Conservation (phyloP, 1,140 invertebrate genomes). For the Bombus pyrosoma region DNA sequence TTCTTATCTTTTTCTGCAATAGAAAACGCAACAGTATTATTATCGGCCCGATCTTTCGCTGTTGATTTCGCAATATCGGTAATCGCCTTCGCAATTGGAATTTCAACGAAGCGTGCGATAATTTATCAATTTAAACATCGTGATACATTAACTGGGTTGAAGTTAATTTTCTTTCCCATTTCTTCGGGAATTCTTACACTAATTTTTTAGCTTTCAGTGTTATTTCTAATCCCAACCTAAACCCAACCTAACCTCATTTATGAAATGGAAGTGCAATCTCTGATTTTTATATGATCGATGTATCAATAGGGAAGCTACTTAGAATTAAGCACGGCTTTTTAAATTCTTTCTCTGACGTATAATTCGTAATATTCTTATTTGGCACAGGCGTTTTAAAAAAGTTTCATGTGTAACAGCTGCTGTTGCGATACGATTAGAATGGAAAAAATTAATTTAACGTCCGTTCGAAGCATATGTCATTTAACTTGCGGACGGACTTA, state of each 20-base stretch:
- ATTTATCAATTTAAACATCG: no score
- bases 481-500: not conserved
- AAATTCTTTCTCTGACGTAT: not conserved
- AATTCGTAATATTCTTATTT: not conserved
- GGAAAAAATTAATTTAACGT: not conserved
- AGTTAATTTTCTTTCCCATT: no score
- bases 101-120: no score
- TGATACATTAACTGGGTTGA: no score
- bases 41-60: not conserved
- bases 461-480: not conserved
- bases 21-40: not conserved
- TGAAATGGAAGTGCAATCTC: not conserved
- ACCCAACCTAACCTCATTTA: no score
- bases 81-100: not conserved
- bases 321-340: not conserved
- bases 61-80: not conserved
- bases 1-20: not conserved
- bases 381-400: not conserved
- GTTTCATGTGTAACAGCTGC: not conserved
- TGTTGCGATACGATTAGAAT: not conserved
- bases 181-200: no score
- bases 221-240: no score
- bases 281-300: not conserved
- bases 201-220: no score
- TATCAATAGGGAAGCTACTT: not conserved